phyloP scores from a whole-genome alignment of 1,140 invertebrate species.

The Thrips palmi region DNA sequence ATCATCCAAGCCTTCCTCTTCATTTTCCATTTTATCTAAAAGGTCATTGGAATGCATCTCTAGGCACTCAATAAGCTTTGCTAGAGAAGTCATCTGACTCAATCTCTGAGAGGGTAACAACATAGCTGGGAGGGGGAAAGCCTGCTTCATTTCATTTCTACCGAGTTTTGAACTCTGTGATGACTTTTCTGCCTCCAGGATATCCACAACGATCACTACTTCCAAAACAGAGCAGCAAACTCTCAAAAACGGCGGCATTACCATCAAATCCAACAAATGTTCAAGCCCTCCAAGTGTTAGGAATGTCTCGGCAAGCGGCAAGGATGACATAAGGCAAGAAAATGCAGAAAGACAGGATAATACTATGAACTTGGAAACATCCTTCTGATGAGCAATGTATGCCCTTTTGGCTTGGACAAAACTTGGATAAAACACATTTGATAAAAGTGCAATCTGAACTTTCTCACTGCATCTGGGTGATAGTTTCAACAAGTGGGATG shows the following conservation, averaged over 20 bases:
- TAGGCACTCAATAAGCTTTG: no score
- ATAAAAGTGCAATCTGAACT: slow-evolving; percentile 33
- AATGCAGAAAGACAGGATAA: slow-evolving; percentile 39
- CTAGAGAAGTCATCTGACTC: no score
- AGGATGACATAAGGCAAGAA: slow-evolving; percentile 31
- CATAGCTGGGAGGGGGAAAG: no score
- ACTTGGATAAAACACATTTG: slow-evolving; percentile 35
- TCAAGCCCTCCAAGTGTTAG: slow-evolving; percentile 32
- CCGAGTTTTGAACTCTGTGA: no score
- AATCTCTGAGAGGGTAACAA: no score
- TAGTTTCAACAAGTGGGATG: slow-evolving; percentile 36
- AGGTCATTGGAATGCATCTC: no score
- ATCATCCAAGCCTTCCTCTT: no score
- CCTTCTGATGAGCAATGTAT: slow-evolving; percentile 24
- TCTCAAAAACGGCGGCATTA: slow-evolving; percentile 31
- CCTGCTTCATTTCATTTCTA: no score
- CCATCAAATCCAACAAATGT: slow-evolving; percentile 31
- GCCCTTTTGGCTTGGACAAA: slow-evolving; percentile 33
- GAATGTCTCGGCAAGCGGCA: slow-evolving; percentile 35
- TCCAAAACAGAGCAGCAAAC: slow-evolving; percentile 39
- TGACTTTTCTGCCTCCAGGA: no score
- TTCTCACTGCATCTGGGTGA: slow-evolving; percentile 30
- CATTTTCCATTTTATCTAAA: no score
- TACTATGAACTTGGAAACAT: slow-evolving; percentile 32
- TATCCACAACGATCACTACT: slow-evolving; percentile 35